Evolutionary conservation across 1,140 invertebrate genomes (phyloP).

Genomic region (Papilio helenus): DNA sequence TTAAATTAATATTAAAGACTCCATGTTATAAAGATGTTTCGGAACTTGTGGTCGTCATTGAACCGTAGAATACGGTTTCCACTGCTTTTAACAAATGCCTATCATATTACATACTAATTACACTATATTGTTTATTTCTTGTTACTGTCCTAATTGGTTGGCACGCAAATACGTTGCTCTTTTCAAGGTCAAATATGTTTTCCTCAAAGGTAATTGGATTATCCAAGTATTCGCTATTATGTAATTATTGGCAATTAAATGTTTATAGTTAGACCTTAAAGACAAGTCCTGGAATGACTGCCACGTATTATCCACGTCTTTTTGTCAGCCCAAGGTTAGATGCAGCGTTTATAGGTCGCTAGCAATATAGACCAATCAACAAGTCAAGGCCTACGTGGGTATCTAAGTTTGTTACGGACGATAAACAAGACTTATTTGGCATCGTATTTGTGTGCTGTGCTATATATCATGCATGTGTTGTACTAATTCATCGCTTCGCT

Average conservation of each 20-base stretch:
- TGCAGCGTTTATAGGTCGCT: too few relatives aligned
- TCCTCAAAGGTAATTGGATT: neutral
- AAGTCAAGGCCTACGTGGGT: too few relatives aligned
- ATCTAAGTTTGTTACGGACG: neutral
- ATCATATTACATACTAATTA: neutral
- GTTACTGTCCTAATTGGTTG: neutral
- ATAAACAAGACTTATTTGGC: neutral
- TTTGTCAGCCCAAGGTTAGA: too few relatives aligned
- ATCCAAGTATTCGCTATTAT: neutral
- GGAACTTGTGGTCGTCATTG: neutral
- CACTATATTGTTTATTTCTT: neutral
- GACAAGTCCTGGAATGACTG: too few relatives aligned
- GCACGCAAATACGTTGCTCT: neutral
- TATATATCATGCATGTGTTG: constrained; percentile 18
- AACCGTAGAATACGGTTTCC: neutral
- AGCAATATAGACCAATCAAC: too few relatives aligned
- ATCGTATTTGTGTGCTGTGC: constrained; percentile 9
- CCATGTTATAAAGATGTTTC: neutral
- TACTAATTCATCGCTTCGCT: constrained; percentile 48
- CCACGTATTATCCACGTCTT: too few relatives aligned
- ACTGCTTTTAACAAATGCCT: constrained; percentile 3
- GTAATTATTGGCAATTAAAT: too few relatives aligned
- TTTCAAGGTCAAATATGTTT: constrained; percentile 8
- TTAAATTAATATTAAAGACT: neutral
- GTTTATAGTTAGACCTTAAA: too few relatives aligned